Base-by-base conservation (phyloP, 2,797 vertebrate species). In the Alcedo quadribrachys region DNA sequence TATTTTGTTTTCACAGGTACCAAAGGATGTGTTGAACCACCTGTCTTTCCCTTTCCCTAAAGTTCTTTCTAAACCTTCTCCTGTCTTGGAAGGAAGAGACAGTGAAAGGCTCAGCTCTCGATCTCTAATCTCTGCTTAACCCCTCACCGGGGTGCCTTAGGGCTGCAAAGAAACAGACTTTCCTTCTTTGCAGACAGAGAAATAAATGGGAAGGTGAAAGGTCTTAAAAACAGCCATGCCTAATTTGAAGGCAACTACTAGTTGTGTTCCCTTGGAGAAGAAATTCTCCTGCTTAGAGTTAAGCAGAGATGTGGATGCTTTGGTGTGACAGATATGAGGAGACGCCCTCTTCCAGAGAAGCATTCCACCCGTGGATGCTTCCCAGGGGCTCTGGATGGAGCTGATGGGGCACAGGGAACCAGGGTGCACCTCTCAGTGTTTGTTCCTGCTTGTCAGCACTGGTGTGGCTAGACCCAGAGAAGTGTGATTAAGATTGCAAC, bases 401-500 rank as follows among this genome's bases (percentile, higher is more conserved):
- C 35, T 81, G 46, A 28, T 5, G 40, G 62, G 62, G 30, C 37
- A 24, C 0, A 0, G 13, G 62, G 33, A 40, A 35, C 12, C 37
- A 5, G 46, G 9, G 4, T 75, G 27, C 21, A 2, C 58, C 68
- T 33, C 12, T 40, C 33, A 58, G 16, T 80, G 35, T 54, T 73
- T 40, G 14, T 40, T 40, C 14, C 17, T 85, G 68, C 3, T 45
- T 53, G 71, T 67, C 89, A 81, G 69, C 15, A 0, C 28, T 48
- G n/a, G 19, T n/a, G 8, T 60, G 66, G 25, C n/a, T 42, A 76
- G 55, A 60, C 84, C 51, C 82, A 27, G 33, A 35, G 46, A 83
- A 75, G 78, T 80, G 57, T 28, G 42, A 66, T 92, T 73, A 78
- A 85, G 71, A 68, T 76, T 73, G 58, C 74, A 50, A 22, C 77